Base-by-base conservation (phyloP, 2,888 invertebrate species). In the Scaptomyza cyrtandrae region DNA sequence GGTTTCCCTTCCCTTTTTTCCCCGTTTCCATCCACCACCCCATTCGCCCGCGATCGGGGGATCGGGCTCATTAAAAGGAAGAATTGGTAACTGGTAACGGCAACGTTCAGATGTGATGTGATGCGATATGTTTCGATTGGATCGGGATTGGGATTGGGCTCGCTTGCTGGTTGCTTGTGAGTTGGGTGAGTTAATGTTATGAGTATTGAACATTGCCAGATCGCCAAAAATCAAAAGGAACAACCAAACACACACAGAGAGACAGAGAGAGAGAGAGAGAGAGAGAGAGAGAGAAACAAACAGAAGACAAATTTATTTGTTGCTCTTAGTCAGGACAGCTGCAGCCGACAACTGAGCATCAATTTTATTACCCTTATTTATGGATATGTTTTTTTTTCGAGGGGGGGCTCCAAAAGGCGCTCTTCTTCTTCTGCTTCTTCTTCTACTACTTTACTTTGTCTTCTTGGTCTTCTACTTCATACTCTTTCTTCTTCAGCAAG, bases 281-380 rank as follows among this genome's bases (percentile, higher is more conserved):
- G 19, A 6, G 35, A 24, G 6, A 19, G 9, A n/a, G 33, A 2
- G 13, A 50, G 29, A 55, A 29, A 44, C 10, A 11, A 19, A 6
- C 6, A 65, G 43, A 65, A 65, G 58, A 65, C 37, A 48, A 78
- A 82, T 82, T 83, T 82, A 82, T 82, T 75, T 67, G 68, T 65
- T 61, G 71, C 74, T 83, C 71, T 80, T 66, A 63, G 71, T 44
- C 53, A 57, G 59, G 52, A 62, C 57, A 67, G 67, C 70, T 52
- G 70, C 67, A 61, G 75, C 33, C 80, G 82, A 85, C 85, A 80
- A 79, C 84, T 80, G 84, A 82, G 79, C 86, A 86, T 86, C 85
- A 86, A 72, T 86, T 86, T 86, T 86, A 86, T 86, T 83, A 75
- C 79, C 77, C 85, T 86, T 86, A 86, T 86, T 86, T 86, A 86